These are phyloP conservation scores for Caloenas nicobarica DNA, from an alignment of 2,113 vertebrate species.

Conservation along the genomic window DNA sequence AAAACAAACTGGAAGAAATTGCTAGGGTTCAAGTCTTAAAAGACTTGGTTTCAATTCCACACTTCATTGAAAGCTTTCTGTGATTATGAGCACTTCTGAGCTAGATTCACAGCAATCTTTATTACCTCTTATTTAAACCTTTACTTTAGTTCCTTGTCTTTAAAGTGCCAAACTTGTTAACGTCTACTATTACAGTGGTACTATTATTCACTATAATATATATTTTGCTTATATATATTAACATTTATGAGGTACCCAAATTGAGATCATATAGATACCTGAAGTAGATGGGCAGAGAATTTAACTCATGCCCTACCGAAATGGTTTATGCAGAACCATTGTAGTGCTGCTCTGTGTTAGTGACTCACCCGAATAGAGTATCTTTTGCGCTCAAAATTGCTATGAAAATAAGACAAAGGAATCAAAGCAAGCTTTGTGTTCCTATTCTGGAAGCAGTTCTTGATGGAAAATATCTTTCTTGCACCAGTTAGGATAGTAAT, in stretches of 20 bases:
- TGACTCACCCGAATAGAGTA: neutral
- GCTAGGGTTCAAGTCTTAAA: neutral
- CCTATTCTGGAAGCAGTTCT: neutral
- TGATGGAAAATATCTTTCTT: neutral
- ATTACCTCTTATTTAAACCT: neutral
- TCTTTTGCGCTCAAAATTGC: neutral
- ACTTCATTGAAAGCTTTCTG: neutral
- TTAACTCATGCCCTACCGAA: neutral
- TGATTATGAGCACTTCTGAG: neutral
- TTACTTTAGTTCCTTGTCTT: neutral
- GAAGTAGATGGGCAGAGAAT: neutral
- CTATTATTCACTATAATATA: neutral
- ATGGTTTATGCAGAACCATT: neutral
- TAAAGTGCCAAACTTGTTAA: neutral
- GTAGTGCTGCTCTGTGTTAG: neutral
- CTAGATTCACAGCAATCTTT: neutral
- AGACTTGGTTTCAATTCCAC: neutral
- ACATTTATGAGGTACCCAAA: neutral
- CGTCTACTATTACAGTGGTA: neutral
- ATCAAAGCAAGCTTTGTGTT: neutral
- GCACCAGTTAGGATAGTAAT: neutral
- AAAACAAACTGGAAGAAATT: neutral
- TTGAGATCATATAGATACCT: neutral
- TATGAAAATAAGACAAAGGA: neutral
- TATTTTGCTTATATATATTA: neutral